Conservation (phyloP, 2,888 invertebrate genomes). For the Dolichomitus sp. region DNA sequence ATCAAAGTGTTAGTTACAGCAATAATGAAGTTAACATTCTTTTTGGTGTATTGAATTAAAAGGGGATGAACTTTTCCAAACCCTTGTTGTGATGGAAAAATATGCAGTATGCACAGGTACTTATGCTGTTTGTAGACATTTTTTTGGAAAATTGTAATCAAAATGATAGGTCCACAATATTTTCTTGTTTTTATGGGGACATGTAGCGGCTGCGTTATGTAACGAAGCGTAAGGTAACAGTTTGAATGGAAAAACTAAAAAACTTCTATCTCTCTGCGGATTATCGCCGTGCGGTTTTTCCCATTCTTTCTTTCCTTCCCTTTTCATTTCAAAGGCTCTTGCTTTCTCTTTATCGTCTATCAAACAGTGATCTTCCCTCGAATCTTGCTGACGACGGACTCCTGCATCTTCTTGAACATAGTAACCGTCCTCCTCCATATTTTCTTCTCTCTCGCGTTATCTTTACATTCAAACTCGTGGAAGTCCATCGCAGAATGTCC, state of each 20-base stretch:
- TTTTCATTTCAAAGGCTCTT: slow-evolving; percentile 37
- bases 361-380: slow-evolving; percentile 74
- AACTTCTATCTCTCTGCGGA: slow-evolving; percentile 42
- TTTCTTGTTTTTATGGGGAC: slow-evolving; percentile 20
- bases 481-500: slow-evolving; percentile 39
- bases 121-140: background rate
- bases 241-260: slow-evolving; percentile 47
- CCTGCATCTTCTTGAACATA: slow-evolving; percentile 47
- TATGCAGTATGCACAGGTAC: background rate
- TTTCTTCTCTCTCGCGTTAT: slow-evolving; percentile 46
- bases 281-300: slow-evolving; percentile 41
- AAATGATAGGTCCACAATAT: background rate
- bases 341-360: slow-evolving; percentile 75
- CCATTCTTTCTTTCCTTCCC: slow-evolving; percentile 32
- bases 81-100: background rate
- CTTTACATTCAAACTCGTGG: slow-evolving; percentile 43
- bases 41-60: background rate
- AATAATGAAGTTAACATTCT: background rate
- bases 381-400: slow-evolving; percentile 72
- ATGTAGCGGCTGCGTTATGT: slow-evolving; percentile 49
- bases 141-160: background rate
- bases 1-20: background rate
- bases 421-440: slow-evolving; percentile 28
- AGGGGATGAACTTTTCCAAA: background rate
- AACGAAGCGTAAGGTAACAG: slow-evolving; percentile 52